A percentile compares a stretch with the other conserved stretches of the same genome.
These are phyloP conservation scores for Bursaphelenchus okinawaensis DNA, from an alignment of 2,888 invertebrate species.

Conservation along the genomic window DNA sequence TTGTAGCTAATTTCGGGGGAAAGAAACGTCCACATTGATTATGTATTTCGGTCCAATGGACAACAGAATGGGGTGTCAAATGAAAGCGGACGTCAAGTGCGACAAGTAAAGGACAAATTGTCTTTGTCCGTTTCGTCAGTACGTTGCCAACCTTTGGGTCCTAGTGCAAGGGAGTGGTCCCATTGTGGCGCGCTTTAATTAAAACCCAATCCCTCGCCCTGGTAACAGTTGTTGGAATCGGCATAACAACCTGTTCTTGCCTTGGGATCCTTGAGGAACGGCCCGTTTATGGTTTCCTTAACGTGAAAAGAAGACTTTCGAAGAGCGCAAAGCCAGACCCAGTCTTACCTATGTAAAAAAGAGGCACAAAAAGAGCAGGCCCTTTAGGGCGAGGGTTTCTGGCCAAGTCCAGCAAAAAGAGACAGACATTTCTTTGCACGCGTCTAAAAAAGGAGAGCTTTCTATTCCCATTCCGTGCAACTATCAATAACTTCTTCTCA, in stretches of 20 bases:
- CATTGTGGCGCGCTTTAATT: no score
- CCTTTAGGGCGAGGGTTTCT: not conserved
- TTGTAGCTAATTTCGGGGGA: not conserved
- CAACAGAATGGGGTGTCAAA: not conserved
- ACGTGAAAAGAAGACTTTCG: not conserved
- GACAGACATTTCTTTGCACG: not conserved
- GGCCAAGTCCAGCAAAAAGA: not conserved
- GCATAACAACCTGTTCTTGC: not conserved
- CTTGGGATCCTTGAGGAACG: not conserved
- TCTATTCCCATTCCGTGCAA: no score
- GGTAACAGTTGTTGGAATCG: not conserved
- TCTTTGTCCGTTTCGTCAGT: not conserved
- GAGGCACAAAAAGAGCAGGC: not conserved
- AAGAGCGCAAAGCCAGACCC: not conserved
- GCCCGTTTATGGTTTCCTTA: not conserved
- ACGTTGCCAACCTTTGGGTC: not conserved
- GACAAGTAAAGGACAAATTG: not conserved
- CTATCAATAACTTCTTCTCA: not conserved
- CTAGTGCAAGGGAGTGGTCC: no score
- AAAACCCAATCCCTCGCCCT: no score
- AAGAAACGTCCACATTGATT: not conserved
- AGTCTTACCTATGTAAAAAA: not conserved
- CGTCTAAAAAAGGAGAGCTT: not conserved
- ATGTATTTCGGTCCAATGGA: not conserved
- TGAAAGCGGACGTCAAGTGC: not conserved